A percentile compares a stretch with the other conserved stretches of the same genome.
Conservation (phyloP, 2,888 invertebrate genomes). For the Mythimna albipuncta region DNA sequence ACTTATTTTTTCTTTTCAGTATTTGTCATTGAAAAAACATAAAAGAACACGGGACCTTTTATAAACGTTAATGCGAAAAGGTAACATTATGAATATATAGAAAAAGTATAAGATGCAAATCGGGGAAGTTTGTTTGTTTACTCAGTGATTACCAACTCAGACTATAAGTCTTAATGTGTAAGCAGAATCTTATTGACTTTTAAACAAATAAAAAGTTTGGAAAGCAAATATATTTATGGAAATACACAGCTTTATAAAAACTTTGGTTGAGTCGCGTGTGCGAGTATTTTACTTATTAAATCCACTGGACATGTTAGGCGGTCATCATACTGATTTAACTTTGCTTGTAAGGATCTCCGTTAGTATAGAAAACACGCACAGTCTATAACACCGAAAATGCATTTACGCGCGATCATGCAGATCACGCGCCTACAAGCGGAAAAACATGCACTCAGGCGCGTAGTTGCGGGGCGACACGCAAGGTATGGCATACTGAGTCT, state of each 20-base stretch:
- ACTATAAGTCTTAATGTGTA: neutral
- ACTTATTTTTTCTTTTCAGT: constrained; percentile 28
- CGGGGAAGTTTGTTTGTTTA: constrained; percentile 40
- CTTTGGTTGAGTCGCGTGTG: neutral
- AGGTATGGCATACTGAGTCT: too few species aligned
- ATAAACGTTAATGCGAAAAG: constrained; percentile 21
- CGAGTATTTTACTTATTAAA: constrained; percentile 7
- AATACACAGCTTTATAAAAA: constrained; percentile 22
- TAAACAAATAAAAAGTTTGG: constrained; percentile 38
- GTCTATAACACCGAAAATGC: too few species aligned
- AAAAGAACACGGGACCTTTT: constrained; percentile 27
- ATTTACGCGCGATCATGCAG: too few species aligned
- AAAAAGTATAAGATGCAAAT: constrained; percentile 24
- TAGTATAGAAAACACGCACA: too few species aligned
- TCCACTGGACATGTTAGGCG: neutral
- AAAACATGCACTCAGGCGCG: too few species aligned
- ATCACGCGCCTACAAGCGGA: too few species aligned
- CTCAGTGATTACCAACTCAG: constrained; percentile 12
- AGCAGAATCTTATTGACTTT: constrained; percentile 12
- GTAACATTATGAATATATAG: constrained; percentile 17
- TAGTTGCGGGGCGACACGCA: too few species aligned
- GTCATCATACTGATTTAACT: too few species aligned
- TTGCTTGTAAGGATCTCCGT: too few species aligned
- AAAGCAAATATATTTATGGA: constrained; percentile 33
- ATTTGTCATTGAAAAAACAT: constrained; percentile 36